phyloP scores from a whole-genome alignment of 2,113 vertebrate genomes.

The Alligator sinensis region DNA sequence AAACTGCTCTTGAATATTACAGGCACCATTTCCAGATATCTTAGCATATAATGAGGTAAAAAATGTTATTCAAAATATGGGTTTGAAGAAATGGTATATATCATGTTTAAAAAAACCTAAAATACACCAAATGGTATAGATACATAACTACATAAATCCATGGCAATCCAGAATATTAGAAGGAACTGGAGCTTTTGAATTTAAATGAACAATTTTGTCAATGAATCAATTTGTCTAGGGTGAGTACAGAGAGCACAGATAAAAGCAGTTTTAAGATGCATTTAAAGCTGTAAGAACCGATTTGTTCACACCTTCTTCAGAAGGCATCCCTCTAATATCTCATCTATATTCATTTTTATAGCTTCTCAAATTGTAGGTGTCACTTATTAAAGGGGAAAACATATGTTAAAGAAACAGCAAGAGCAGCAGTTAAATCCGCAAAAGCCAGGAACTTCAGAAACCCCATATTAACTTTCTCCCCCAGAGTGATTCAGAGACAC shows the following conservation, averaged over 20 bases:
- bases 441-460: neutral
- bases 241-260: neutral
- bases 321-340: slow-evolving; percentile 19
- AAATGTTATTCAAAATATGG: neutral
- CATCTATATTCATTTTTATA: slow-evolving; percentile 34
- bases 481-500: neutral
- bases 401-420: neutral
- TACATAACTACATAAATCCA: slow-evolving; percentile 7
- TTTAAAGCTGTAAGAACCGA: neutral
- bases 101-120: slow-evolving; percentile 20
- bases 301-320: slow-evolving; percentile 22
- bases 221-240: slow-evolving; percentile 35
- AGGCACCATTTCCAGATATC: neutral
- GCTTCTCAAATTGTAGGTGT: slow-evolving; percentile 40
- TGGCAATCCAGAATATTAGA: neutral
- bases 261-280: slow-evolving; percentile 7
- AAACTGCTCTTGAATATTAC: neutral
- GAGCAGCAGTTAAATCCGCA: neutral
- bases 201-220: slow-evolving; percentile 62
- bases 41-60: neutral
- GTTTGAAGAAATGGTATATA: slow-evolving; percentile 9
- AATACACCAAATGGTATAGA: neutral
- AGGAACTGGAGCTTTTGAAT: slow-evolving; percentile 34
- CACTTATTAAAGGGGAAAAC: neutral
- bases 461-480: neutral